Evolutionary conservation across 2,888 invertebrate genomes (phyloP).

Genomic region (Nemurella pictetii): DNA sequence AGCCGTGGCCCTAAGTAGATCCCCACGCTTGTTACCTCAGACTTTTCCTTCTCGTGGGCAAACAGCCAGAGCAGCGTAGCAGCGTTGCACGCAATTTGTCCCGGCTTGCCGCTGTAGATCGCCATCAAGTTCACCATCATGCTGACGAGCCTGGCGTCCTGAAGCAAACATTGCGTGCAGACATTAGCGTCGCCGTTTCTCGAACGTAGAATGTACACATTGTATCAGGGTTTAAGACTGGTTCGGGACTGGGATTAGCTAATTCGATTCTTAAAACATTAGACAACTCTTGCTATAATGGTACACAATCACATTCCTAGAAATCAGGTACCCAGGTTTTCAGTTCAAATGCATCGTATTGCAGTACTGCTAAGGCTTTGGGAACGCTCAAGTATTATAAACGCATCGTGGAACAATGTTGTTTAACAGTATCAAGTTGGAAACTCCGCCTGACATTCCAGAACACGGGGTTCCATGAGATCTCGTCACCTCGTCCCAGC

Average conservation of each 20-base stretch:
- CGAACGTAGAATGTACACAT: not conserved
- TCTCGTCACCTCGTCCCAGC: not conserved
- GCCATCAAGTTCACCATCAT: conserved; percentile 63
- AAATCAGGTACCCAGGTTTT: no score
- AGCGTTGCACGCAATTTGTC: conserved; percentile 46
- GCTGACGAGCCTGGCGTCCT: conserved; percentile 49
- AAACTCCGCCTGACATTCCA: not conserved
- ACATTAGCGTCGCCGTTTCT: not conserved
- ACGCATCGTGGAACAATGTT: no score
- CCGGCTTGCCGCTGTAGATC: conserved; percentile 43
- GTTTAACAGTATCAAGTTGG: no score
- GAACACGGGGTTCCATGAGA: not conserved
- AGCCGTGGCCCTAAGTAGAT: no score
- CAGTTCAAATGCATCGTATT: no score
- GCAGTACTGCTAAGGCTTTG: no score
- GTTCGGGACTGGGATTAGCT: not conserved
- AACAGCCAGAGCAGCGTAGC: conserved; percentile 49
- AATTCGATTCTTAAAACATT: no score
- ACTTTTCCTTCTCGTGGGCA: conserved; percentile 44
- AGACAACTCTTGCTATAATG: no score
- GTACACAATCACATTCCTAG: no score
- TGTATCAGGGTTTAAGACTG: not conserved
- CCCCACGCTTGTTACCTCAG: no score
- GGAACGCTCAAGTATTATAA: no score
- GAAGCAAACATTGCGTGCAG: conserved; percentile 44